Evolutionary conservation across 2,888 invertebrate genomes (phyloP).

Genomic region (Anoplius nigerrimus): DNA sequence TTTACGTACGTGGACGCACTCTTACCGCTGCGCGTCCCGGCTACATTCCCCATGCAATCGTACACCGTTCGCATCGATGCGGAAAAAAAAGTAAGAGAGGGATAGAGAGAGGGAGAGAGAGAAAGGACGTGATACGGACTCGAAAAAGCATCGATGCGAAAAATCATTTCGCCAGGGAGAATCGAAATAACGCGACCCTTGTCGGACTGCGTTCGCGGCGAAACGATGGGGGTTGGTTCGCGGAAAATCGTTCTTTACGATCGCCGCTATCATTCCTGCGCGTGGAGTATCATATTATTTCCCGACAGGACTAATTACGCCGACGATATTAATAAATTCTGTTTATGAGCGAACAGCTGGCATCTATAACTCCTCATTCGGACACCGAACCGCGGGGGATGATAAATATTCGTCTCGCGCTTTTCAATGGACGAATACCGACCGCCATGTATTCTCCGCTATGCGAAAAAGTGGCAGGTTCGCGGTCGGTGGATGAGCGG

Average conservation of each 20-base stretch:
- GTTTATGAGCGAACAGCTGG: conserved; percentile 25
- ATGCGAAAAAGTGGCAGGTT: too few relatives aligned
- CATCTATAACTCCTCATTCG: conserved; percentile 45
- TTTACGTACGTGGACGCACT: too few relatives aligned
- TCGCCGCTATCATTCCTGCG: background rate
- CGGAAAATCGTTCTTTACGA: background rate
- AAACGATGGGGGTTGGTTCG: background rate
- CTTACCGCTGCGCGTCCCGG: too few relatives aligned
- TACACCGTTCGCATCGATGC: too few relatives aligned
- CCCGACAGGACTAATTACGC: background rate
- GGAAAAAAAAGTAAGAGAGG: background rate
- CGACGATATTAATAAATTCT: conserved; percentile 40
- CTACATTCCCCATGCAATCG: too few relatives aligned
- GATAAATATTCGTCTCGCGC: conserved; percentile 3
- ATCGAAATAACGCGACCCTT: background rate
- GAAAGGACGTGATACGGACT: background rate
- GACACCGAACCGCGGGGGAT: conserved; percentile 19
- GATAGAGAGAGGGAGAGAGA: background rate
- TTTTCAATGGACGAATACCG: conserved; percentile 11
- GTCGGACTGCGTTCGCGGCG: background rate
- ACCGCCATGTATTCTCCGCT: too few relatives aligned
- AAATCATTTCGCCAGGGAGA: background rate
- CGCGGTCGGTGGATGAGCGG: too few relatives aligned
- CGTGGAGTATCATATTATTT: background rate
- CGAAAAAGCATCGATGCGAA: background rate